Base-by-base conservation (phyloP, 2,888 invertebrate species). In the Pollenia amentaria region DNA sequence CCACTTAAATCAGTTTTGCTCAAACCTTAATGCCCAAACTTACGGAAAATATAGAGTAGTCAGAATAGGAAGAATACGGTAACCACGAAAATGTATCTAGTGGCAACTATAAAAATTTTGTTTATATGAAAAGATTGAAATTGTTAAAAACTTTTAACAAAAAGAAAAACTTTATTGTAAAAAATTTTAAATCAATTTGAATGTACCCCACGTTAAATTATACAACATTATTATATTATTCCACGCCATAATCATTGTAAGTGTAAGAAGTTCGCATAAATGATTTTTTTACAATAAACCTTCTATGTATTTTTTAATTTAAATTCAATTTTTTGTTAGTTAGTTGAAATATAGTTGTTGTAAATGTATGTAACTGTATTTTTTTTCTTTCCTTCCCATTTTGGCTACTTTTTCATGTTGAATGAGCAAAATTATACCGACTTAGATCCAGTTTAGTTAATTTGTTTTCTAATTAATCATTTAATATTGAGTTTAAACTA, bases 401-500 rank as follows among this genome's bases (percentile, higher is more conserved):
- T 62, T 29, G 29, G 6, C 29, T 29, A n/a, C 29, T 18, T 40
- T 62, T 76, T 46, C 44, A 53, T 62, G 79, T 70, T 70, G 44
- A 51, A 60, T 51, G 29, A 51, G 42, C 62, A 62, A 16, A 18
- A 42, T 46, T 18, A 53, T n/a, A 60, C 11, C 80, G 42, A 48
- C 62, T 69, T 76, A 84, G 80, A 84, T 87, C 87, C 84, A 87
- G 84, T 87, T 87, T 73, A 65, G 60, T 77, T 84, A 87, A 87
- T 87, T 87, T 84, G 87, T 77, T 87, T 80, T 87, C 80, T 87
- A 80, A 87, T 84, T 87, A 84, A 84, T 84, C 84, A 84, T 67
- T 67, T 78, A 29, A 29, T 29, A 64, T 77, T 64, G 16, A 70
- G 29, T 21, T 16, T 21, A 70, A 77, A 38, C 14, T 7, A 64